phyloP scores from a whole-genome alignment of 2,113 vertebrate genomes.

The Podarcis raffonei region DNA sequence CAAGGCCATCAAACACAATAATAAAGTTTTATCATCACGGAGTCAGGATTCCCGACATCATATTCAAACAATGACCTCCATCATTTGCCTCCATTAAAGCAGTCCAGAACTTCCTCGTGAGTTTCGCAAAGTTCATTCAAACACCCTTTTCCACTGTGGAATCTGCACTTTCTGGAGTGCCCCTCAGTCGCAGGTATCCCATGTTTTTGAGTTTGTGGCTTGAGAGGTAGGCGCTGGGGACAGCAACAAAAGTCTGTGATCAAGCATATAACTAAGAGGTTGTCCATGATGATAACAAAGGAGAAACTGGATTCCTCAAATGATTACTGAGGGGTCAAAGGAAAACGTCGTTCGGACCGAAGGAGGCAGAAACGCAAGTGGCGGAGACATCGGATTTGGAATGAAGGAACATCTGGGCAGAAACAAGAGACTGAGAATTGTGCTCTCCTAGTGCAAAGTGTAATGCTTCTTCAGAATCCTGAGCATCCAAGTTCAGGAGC shows the following conservation, averaged over 20 bases:
- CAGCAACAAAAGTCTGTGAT: neutral
- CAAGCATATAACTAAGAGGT: neutral
- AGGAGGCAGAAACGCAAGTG: neutral
- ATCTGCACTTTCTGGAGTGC: neutral
- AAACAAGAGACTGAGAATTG: neutral
- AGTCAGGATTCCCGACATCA: neutral
- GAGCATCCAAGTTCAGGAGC: neutral
- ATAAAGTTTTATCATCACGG: neutral
- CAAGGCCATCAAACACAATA: neutral
- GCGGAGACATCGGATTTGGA: neutral
- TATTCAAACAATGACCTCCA: neutral
- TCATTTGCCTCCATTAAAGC: neutral
- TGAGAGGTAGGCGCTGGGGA: neutral
- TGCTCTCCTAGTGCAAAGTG: neutral
- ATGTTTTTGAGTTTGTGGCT: neutral
- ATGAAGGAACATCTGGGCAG: neutral
- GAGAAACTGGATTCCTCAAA: neutral
- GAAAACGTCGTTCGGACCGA: neutral
- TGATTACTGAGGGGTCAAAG: neutral
- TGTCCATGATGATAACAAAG: neutral
- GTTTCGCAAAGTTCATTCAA: neutral
- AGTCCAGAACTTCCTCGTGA: neutral
- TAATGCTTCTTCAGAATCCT: neutral
- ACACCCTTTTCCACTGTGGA: neutral
- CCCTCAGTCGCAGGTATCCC: neutral